Conservation (phyloP, 2,113 vertebrate species). For the Ibidorhyncha struthersii region DNA sequence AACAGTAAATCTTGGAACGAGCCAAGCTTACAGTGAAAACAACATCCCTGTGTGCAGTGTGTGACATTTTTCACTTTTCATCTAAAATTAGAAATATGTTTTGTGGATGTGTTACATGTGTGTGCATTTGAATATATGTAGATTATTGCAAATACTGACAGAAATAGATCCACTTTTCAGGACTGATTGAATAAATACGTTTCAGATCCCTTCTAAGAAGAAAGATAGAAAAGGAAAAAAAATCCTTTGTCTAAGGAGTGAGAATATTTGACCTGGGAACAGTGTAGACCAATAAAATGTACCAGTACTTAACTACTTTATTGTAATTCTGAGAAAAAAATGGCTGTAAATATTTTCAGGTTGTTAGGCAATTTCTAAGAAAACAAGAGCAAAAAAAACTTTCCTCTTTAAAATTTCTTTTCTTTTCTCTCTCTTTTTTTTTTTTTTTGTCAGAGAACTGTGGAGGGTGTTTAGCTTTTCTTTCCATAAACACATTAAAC, state of each 20-base stretch:
- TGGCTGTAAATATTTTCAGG: background rate
- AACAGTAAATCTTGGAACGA: background rate
- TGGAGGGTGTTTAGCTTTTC: background rate
- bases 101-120: background rate
- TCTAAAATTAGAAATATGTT: background rate
- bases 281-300: background rate
- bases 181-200: background rate
- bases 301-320: background rate
- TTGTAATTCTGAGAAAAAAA: background rate
- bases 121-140: background rate
- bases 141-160: background rate
- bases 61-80: background rate
- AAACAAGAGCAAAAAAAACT: background rate
- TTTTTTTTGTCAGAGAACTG: accelerated
- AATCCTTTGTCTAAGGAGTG: background rate
- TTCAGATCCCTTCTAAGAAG: background rate
- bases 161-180: background rate
- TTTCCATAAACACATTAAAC: background rate
- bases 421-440: too few species aligned
- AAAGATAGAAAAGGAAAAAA: background rate
- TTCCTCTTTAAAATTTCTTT: background rate
- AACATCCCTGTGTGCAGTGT: background rate
- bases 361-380: background rate
- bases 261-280: background rate
- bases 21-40: background rate